phyloP scores from a whole-genome alignment of 2,113 vertebrate species.

The Riparia riparia region DNA sequence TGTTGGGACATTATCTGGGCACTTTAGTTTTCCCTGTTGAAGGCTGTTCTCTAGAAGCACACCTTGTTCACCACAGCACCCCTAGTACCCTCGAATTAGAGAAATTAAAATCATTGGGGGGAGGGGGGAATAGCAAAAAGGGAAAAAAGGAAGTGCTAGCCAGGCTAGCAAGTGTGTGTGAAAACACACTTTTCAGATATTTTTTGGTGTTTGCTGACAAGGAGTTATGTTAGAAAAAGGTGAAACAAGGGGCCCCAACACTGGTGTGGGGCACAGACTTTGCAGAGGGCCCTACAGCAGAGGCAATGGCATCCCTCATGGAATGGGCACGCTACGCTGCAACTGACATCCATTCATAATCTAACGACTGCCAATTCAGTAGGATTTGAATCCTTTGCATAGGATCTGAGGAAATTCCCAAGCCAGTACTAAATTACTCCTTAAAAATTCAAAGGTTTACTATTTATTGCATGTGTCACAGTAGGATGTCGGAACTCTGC shows the following conservation, averaged over 20 bases:
- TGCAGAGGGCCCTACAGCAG: background rate
- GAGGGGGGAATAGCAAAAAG: background rate
- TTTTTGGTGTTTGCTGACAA: background rate
- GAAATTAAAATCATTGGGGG: background rate
- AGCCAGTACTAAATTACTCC: background rate
- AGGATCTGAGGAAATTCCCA: background rate
- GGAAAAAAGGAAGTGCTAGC: background rate
- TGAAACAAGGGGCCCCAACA: background rate
- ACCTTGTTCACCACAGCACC: background rate
- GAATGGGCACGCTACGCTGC: background rate
- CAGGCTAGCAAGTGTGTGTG: too few species aligned
- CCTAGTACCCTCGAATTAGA: background rate
- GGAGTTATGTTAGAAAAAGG: background rate
- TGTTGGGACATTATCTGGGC: background rate
- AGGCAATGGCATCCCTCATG: background rate
- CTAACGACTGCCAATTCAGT: background rate
- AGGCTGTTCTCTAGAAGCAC: background rate
- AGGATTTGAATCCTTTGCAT: background rate
- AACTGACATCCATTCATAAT: background rate
- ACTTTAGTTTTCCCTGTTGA: background rate
- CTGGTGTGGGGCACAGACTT: fast-evolving
- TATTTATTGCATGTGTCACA: background rate
- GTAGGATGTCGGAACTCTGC: background rate
- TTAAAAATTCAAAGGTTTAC: background rate
- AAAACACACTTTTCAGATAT: background rate